phyloP scores from a whole-genome alignment of 2,113 vertebrate genomes.

The Hypanus sabinus region DNA sequence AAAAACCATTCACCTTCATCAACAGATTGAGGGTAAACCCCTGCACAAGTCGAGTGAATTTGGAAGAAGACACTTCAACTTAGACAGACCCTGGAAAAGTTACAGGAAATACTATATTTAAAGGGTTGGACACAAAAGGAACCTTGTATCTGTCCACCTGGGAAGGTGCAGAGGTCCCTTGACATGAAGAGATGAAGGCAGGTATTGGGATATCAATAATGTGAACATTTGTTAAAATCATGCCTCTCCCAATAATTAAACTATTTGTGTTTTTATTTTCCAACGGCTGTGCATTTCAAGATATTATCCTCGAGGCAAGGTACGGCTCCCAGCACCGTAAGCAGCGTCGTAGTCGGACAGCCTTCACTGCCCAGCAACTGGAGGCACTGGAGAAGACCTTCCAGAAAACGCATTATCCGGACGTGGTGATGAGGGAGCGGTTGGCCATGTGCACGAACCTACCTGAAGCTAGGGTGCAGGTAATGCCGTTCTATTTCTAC shows the following conservation, averaged over 20 bases:
- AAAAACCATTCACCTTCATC: too few species aligned
- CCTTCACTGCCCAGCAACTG: slow-evolving; percentile 93
- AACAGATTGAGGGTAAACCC: too few species aligned
- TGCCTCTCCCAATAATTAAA: slow-evolving; percentile 76
- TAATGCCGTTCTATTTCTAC: slow-evolving; percentile 44
- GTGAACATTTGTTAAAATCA: background rate
- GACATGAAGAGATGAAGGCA: background rate
- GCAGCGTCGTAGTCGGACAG: slow-evolving; percentile 89
- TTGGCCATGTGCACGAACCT: slow-evolving; percentile 99
- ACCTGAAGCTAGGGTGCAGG: slow-evolving; percentile 94
- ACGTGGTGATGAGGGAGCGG: slow-evolving; percentile 95
- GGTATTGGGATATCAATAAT: background rate
- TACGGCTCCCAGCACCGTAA: slow-evolving; percentile 98
- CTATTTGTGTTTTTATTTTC: slow-evolving; percentile 74
- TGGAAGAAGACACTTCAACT: background rate
- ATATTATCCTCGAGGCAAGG: slow-evolving; percentile 98
- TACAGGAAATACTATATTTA: background rate
- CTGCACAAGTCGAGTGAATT: background rate
- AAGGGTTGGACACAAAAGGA: background rate
- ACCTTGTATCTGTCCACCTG: too few species aligned
- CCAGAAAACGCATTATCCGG: slow-evolving; percentile 98
- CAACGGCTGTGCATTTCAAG: slow-evolving; percentile 98
- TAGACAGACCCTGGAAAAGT: background rate
- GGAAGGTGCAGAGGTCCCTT: background rate
- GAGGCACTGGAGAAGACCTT: slow-evolving; percentile 98